A percentile compares a stretch with the other conserved stretches of the same genome.
These are phyloP conservation scores for Myotis brandtii DNA, from an alignment of 2,113 vertebrate genomes.

Conservation along the genomic window DNA sequence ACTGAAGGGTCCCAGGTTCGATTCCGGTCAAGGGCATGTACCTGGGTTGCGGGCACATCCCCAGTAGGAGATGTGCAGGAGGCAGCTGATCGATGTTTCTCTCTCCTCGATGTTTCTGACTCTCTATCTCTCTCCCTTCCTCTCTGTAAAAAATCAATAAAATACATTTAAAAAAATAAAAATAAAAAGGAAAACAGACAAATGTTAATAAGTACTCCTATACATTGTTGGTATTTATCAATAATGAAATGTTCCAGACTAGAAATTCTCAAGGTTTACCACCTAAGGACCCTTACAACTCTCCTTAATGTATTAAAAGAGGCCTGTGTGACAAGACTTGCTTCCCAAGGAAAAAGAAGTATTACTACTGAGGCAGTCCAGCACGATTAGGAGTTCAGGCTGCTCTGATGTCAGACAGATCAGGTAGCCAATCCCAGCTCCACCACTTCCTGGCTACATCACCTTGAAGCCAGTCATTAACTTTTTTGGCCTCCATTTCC, in stretches of 20 bases:
- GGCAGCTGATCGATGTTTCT: no score
- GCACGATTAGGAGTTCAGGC: neutral
- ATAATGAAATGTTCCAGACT: neutral
- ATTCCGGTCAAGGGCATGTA: no score
- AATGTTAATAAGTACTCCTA: constrained; percentile 19
- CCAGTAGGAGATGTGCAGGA: no score
- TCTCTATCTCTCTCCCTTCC: no score
- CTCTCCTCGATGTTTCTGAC: no score
- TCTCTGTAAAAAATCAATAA: no score
- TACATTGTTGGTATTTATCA: constrained; percentile 47
- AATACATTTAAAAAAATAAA: no score
- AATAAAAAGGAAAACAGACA: constrained; percentile 18
- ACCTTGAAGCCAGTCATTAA: neutral
- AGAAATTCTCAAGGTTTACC: constrained; percentile 39
- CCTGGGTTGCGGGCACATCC: no score
- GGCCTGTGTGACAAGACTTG: neutral
- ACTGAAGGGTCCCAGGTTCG: no score
- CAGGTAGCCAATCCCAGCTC: neutral
- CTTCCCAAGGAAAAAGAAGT: constrained; percentile 13
- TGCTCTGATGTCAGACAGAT: neutral
- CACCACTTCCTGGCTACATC: neutral
- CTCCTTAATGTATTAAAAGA: constrained; percentile 36
- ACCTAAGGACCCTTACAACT: neutral
- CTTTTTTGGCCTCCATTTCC: neutral
- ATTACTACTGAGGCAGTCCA: neutral